Conservation (phyloP, 2,797 vertebrate species). For the Coilia nasus region DNA sequence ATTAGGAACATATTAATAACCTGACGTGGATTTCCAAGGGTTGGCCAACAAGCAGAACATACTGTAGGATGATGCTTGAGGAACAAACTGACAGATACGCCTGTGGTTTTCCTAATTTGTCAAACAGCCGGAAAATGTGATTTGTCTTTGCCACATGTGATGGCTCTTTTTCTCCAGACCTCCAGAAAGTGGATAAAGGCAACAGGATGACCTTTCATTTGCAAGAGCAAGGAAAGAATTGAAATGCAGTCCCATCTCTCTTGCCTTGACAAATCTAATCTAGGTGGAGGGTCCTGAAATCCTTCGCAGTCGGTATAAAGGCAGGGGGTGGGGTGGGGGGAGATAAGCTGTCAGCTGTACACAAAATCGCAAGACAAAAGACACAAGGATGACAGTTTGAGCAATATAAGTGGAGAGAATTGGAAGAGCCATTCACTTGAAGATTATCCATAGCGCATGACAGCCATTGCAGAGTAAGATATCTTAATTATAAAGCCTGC, state of each 20-base stretch:
- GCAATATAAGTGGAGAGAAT: neutral
- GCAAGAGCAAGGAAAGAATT: neutral
- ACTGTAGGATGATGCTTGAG: neutral
- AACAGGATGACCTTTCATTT: slow-evolving; percentile 10
- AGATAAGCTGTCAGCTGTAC: slow-evolving; percentile 1
- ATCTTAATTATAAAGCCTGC: neutral
- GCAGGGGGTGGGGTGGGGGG: too few species aligned
- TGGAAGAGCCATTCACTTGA: neutral
- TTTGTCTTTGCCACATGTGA: neutral
- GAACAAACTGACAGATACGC: neutral
- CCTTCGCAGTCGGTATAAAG: slow-evolving; percentile 52
- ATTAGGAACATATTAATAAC: slow-evolving; percentile 73
- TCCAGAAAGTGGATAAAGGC: neutral
- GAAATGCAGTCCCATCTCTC: slow-evolving; percentile 34
- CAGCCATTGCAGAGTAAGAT: neutral
- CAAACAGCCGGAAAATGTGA: neutral
- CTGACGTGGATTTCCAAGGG: slow-evolving; percentile 64
- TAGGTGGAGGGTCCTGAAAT: slow-evolving; percentile 57
- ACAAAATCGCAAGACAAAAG: neutral
- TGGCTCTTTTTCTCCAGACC: slow-evolving; percentile 21
- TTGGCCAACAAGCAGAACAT: slow-evolving; percentile 60
- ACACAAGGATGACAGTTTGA: neutral
- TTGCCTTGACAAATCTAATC: slow-evolving; percentile 67
- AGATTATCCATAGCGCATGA: neutral
- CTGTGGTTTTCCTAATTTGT: neutral